phyloP scores from a whole-genome alignment of 2,113 vertebrate species.

The Pitta sordida region DNA sequence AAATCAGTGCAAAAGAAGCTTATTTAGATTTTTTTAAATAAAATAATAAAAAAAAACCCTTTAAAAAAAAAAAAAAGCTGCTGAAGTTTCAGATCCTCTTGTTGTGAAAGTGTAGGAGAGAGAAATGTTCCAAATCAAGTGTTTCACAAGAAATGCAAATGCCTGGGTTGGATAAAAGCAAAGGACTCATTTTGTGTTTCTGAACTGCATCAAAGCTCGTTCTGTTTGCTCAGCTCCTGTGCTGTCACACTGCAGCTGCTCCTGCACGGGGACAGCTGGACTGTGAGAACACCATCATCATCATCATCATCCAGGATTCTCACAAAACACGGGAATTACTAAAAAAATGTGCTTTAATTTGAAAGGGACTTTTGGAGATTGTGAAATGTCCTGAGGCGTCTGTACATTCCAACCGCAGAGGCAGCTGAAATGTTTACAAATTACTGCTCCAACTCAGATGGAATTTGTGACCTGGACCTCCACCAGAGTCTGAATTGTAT shows the following conservation, averaged over 20 bases:
- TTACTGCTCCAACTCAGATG: not conserved
- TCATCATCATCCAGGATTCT: too few relatives aligned
- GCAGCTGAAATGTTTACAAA: slow-evolving; percentile 24
- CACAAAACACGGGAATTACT: not conserved
- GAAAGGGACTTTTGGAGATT: not conserved
- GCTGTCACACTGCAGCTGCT: not conserved
- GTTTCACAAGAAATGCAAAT: not conserved
- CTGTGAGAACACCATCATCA: not conserved
- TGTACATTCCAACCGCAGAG: not conserved
- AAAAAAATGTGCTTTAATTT: not conserved
- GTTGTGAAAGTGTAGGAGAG: not conserved
- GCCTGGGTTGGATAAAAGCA: fast-evolving
- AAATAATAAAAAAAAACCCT: not conserved
- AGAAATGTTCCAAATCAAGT: not conserved
- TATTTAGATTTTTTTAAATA: slow-evolving; percentile 55
- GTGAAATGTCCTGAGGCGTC: not conserved
- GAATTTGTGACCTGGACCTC: not conserved
- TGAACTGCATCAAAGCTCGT: not conserved
- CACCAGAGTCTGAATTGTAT: not conserved
- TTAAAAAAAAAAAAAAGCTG: not conserved
- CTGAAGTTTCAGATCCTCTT: slow-evolving; percentile 10
- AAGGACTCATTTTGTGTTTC: not conserved
- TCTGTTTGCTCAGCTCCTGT: not conserved
- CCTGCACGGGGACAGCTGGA: not conserved
- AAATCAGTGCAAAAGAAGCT: slow-evolving; percentile 72